These are phyloP conservation scores for Octomys mimax DNA, from an alignment of 2,797 vertebrate species.

Conservation along the genomic window DNA sequence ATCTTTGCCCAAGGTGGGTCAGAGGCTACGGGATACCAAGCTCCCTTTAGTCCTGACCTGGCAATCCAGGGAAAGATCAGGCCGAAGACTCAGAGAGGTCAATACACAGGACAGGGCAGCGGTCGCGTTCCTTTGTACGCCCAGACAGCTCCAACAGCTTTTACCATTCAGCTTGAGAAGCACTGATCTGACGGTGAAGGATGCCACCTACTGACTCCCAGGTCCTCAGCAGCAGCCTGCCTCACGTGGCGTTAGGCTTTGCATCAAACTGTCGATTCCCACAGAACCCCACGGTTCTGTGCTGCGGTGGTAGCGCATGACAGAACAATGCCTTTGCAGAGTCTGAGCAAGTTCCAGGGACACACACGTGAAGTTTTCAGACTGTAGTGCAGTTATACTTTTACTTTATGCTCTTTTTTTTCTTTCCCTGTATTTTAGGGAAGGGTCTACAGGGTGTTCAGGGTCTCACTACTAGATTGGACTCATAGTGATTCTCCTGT, in stretches of 20 bases:
- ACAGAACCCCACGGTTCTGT: neutral
- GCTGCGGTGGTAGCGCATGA: neutral
- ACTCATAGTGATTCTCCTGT: too few relatives aligned
- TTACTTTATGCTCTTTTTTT: neutral
- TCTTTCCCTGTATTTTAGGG: too few relatives aligned
- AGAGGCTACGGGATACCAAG: neutral
- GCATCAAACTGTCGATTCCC: neutral
- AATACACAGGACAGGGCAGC: neutral
- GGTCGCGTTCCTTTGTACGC: neutral
- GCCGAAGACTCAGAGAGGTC: neutral
- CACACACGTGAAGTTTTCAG: constrained; percentile 29
- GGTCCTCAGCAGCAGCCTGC: neutral
- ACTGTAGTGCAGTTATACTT: neutral
- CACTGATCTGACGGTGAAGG: neutral
- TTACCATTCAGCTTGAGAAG: neutral
- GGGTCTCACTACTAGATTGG: too few relatives aligned
- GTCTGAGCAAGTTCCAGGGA: neutral
- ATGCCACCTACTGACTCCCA: constrained; percentile 73
- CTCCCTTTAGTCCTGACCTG: neutral
- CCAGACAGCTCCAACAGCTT: neutral
- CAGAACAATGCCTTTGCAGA: constrained; percentile 13
- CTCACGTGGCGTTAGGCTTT: neutral
- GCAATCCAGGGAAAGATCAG: neutral
- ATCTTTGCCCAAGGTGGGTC: neutral
- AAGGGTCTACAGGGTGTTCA: too few relatives aligned